A percentile compares a stretch with the other conserved stretches of the same genome.
Evolutionary conservation across 2,888 invertebrate species (phyloP).

Genomic region (Scelioninae gen. 2): DNA sequence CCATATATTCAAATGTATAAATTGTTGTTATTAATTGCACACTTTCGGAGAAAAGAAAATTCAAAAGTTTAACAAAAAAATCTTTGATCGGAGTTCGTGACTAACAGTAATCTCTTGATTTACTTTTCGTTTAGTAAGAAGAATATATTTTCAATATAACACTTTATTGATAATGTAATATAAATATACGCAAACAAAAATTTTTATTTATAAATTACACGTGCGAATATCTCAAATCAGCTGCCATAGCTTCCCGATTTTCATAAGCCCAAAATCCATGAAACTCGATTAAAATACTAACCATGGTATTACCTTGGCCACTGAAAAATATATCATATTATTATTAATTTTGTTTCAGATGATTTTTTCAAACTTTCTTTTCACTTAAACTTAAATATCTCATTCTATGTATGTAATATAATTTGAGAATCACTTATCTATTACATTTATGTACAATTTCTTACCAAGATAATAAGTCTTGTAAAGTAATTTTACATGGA

Average conservation of each 20-base stretch:
- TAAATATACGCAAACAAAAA: constrained; percentile 1
- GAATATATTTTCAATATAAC: too few species aligned
- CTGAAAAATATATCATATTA: constrained; percentile 75
- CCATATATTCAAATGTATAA: too few species aligned
- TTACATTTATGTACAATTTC: constrained; percentile 5
- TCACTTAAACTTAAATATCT: too few species aligned
- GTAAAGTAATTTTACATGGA: constrained; percentile 88
- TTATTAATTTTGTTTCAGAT: neutral
- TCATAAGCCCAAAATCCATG: constrained; percentile 98
- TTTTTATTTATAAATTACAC: constrained; percentile 62
- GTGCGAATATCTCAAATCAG: constrained; percentile 77
- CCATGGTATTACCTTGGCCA: constrained; percentile 94
- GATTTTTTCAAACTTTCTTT: neutral
- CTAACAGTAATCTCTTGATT: too few species aligned
- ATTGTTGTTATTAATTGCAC: too few species aligned
- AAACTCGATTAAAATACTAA: constrained; percentile 94
- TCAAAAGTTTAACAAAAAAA: too few species aligned
- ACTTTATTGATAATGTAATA: constrained; percentile 16
- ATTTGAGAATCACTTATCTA: neutral
- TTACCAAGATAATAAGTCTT: constrained; percentile 87
- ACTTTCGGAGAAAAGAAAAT: too few species aligned
- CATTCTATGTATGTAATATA: neutral
- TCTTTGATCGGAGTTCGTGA: too few species aligned
- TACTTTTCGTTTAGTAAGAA: too few species aligned
- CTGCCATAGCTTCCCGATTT: constrained; percentile 88